Evolutionary conservation across 2,888 invertebrate genomes (phyloP).

Genomic region (Habroteleia sp.): DNA sequence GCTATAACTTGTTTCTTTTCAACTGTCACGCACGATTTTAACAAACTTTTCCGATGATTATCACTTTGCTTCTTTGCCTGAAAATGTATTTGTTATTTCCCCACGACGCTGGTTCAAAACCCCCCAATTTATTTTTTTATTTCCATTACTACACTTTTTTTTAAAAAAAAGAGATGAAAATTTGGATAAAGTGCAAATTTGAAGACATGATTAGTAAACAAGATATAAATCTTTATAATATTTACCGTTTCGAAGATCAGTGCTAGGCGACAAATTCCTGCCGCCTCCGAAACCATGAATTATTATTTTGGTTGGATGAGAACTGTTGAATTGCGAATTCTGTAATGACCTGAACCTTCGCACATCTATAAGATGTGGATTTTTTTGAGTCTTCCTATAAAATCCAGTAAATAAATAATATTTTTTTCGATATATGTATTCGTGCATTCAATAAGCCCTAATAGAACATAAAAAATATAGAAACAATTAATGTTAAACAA

Average conservation of each 20-base stretch:
- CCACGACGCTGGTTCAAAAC: no score
- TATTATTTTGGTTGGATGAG: constrained; percentile 91
- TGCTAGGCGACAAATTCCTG: constrained; percentile 90
- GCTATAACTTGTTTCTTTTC: constrained; percentile 9
- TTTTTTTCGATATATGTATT: no score
- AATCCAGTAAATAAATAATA: neutral
- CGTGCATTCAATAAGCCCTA: no score
- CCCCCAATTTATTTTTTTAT: neutral
- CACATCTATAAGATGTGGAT: constrained; percentile 88
- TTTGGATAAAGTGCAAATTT: neutral
- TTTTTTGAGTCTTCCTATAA: constrained; percentile 86
- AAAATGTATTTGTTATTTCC: constrained; percentile 20
- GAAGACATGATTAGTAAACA: neutral
- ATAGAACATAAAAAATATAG: no score
- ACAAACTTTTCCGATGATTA: constrained; percentile 28
- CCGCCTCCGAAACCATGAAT: constrained; percentile 96
- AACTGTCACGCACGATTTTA: constrained; percentile 7
- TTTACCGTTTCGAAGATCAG: constrained; percentile 88
- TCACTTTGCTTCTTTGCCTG: constrained; percentile 16
- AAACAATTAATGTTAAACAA: no score
- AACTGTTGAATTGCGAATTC: constrained; percentile 88
- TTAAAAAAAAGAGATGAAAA: neutral
- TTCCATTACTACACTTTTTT: neutral
- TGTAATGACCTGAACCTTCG: constrained; percentile 87
- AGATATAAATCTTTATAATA: neutral